Evolutionary conservation across 2,113 vertebrate genomes (phyloP), one percentile per base, ranked within the genome.

Genomic region (Dinomys branickii): DNA sequence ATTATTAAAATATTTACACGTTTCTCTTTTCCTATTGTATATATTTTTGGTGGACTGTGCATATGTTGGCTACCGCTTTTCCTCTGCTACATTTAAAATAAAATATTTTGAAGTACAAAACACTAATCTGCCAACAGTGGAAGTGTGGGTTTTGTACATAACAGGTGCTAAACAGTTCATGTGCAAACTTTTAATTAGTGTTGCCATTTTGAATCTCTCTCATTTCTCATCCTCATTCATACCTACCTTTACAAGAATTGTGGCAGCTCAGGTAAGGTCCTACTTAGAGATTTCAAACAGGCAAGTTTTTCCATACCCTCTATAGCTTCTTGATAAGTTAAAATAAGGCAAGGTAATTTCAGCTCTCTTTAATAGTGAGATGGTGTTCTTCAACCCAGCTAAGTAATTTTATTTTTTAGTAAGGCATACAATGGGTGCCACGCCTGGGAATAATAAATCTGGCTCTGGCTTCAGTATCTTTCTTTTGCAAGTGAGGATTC

Each of bases 301-400:
- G 65, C 77, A 75, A 80, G 54, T 44, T 90, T 80, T 85, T 80
- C 56, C 35, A 80, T 52, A 71, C 38, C 54, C 35, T 69, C 52
- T 24, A 90, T 56, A 28, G 3, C n/a, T 50, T 81, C 35, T 63
- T 85, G 81, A 22, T n/a, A 35, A 93, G 67, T 85, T 90, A 84
- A 84, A 85, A 84, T 77, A 78, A 83, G 90, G 47, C 58, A 94
- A 56, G 54, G 54, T 71, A 86, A 71, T 73, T 56, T 86, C 81
- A 86, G 14, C 30, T 81, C 47, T 16, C 30, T 61, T 90, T 63
- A 41, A 9, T 73, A 65, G 24, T 65, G 56, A 28, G 14, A 85
- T 73, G 50, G 4, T 88, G 26, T 50, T n/a, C 10, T 58, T 91
- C 41, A 80, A 28, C 20, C 26, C 33, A 81, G 44, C 44, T 94